phyloP scores from a whole-genome alignment of 2,797 vertebrate species.

The Gallinago stenura region DNA sequence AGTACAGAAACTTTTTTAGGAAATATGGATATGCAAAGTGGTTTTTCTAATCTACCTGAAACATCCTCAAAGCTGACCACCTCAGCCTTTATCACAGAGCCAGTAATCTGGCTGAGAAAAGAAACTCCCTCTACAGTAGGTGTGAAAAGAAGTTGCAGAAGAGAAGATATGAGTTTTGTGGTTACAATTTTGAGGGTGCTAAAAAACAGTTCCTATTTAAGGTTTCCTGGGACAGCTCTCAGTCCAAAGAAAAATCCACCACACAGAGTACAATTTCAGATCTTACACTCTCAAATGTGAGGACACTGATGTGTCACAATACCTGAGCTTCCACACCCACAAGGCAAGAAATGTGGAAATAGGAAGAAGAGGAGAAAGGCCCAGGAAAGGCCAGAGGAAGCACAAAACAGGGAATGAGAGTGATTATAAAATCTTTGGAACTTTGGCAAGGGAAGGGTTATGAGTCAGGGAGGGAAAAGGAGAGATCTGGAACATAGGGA shows the following conservation, averaged over 20 bases:
- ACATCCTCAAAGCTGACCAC: background rate
- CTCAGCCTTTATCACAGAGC: background rate
- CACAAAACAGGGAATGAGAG: background rate
- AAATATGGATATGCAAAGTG: background rate
- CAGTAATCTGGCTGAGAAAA: background rate
- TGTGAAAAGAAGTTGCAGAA: background rate
- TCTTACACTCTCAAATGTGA: fast-evolving
- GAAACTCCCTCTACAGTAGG: background rate
- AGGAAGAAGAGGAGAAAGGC: background rate
- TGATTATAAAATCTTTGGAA: background rate
- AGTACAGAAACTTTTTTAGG: conserved; percentile 45
- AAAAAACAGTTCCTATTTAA: background rate
- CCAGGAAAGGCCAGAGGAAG: background rate
- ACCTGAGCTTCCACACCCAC: background rate
- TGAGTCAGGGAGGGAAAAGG: background rate
- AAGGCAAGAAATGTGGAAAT: background rate
- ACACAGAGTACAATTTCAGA: background rate
- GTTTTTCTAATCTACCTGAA: background rate
- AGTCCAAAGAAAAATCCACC: background rate
- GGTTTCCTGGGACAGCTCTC: background rate
- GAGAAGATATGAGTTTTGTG: background rate
- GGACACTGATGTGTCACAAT: background rate
- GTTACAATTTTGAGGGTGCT: background rate
- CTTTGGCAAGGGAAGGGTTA: background rate
- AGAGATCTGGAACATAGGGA: background rate